Base-by-base conservation (phyloP, 2,113 vertebrate genomes). In the Pachycephala philippinensis region DNA sequence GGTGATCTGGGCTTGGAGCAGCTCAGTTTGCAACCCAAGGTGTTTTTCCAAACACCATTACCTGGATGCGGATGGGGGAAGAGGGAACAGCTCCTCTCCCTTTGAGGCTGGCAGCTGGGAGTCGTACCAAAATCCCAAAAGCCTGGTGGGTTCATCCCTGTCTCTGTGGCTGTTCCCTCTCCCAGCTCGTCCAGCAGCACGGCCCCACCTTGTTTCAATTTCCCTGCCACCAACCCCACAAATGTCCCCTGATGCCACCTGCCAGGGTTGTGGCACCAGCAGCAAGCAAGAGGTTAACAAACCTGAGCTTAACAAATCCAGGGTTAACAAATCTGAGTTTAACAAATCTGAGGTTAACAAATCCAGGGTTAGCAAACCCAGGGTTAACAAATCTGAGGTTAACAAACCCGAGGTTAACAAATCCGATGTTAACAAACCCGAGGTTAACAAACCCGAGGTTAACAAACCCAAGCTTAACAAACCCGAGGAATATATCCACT, bases 1-100 rank as follows among this genome's bases (percentile, higher is more conserved):
- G 21, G 30, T 5, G 11, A 65, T 8, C 66, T n/a, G 8, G 8
- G 12, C 63, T 40, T 20, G 27, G 4, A 54, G 59, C 33, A 37
- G 30, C 2, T 35, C 72, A 2, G 4, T n/a, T 65, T 44, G 33
- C 2, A 1, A 93, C 23, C 69, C 13, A 2, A 4, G 1, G 3
- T 31, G 15, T 35, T 42, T 37, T 33, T 57, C 40, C 74, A 45
- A 68, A 57, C 30, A 30, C 21, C n/a, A 40, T 47, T 15, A 59
- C 42, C 39, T 59, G 66, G 5, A 1, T 7, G 21, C n/a, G 44
- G 31, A 28, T 57, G 40, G 39, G 45, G n/a, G 33, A 77, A 70
- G 45, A 84, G 52, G 15, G 22, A 68, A 21, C 6, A 3, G 56
- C 26, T 7, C 3, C 37, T 50, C 24, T 85, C 49, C 30, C 30